Percentiles rank a stretch among this genome's conserved stretches.
phyloP scores from a whole-genome alignment of 1,140 invertebrate species.

The Lepidotrigona ventralis region DNA sequence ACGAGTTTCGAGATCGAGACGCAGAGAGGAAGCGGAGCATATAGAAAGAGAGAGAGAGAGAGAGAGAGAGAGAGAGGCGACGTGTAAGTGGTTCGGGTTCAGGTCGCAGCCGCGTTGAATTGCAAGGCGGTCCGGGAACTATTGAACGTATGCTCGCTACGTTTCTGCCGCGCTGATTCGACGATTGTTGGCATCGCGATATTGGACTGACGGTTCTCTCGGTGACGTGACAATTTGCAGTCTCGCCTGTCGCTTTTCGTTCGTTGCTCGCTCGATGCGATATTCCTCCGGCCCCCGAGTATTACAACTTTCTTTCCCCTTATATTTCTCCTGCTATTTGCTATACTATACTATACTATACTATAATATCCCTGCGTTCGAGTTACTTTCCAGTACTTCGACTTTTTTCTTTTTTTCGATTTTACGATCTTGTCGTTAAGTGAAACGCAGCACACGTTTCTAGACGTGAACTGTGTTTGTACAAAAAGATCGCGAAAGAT shows the following conservation, averaged over 20 bases:
- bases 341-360: no score
- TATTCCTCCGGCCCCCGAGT: neutral
- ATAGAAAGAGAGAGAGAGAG: neutral
- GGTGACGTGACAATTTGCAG: conserved; percentile 26
- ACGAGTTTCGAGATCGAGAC: neutral
- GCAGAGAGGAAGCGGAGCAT: neutral
- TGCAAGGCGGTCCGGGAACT: conserved; percentile 31
- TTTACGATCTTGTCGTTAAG: no score
- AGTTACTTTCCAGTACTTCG: no score
- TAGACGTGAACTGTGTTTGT: no score
- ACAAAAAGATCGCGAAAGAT: no score
- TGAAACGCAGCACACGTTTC: no score
- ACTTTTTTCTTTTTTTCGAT: no score
- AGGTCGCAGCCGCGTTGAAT: conserved; percentile 46
- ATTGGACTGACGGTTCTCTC: conserved; percentile 25
- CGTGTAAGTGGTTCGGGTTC: conserved; percentile 36
- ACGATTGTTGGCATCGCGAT: conserved; percentile 34
- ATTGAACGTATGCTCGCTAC: conserved; percentile 39
- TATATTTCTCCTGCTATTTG: neutral
- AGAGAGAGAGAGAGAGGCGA: no score
- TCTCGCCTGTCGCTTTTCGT: neutral
- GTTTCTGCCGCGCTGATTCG: conserved; percentile 34
- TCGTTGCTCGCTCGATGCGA: neutral
- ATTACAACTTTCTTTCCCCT: neutral
- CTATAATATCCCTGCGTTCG: no score